phyloP scores from a whole-genome alignment of 2,888 invertebrate genomes.

The Cheilosia soror region DNA sequence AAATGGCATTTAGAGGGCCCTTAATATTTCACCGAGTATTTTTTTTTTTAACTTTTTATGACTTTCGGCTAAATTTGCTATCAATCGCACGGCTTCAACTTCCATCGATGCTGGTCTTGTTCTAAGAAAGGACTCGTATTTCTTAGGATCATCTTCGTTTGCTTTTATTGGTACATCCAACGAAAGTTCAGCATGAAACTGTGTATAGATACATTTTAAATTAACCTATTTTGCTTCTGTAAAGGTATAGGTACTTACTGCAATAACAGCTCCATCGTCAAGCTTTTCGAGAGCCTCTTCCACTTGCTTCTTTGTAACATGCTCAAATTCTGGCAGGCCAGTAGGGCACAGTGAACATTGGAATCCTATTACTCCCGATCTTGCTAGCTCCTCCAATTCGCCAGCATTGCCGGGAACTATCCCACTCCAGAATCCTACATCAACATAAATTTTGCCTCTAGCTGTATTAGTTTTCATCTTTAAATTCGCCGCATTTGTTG shows the following conservation, averaged over 20 bases:
- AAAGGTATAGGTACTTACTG: conserved; percentile 84
- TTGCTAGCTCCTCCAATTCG: conserved; percentile 85
- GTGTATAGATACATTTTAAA: conserved; percentile 6
- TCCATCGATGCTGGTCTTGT: conserved; percentile 89
- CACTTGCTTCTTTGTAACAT: conserved; percentile 86
- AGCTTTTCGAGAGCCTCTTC: conserved; percentile 86
- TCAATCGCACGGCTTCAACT: conserved; percentile 86
- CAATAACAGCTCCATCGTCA: conserved; percentile 86
- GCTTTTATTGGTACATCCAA: conserved; percentile 79
- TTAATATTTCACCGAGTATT: background rate
- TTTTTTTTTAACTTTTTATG: conserved; percentile 76
- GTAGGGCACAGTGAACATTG: conserved; percentile 90
- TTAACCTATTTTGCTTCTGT: background rate
- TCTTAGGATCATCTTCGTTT: conserved; percentile 84
- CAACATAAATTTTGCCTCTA: conserved; percentile 86
- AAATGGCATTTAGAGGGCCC: background rate
- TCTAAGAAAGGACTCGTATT: conserved; percentile 87
- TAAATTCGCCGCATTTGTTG: conserved; percentile 87
- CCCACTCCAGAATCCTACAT: conserved; percentile 93
- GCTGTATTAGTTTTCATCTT: conserved; percentile 86
- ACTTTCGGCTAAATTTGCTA: conserved; percentile 85
- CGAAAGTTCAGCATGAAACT: conserved; percentile 90
- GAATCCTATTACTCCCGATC: conserved; percentile 89
- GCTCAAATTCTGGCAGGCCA: conserved; percentile 88
- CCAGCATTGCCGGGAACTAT: conserved; percentile 87